Evolutionary conservation across 2,113 vertebrate species (phyloP), one percentile per base, ranked within the genome.

Genomic region (Trichechus manatus): DNA sequence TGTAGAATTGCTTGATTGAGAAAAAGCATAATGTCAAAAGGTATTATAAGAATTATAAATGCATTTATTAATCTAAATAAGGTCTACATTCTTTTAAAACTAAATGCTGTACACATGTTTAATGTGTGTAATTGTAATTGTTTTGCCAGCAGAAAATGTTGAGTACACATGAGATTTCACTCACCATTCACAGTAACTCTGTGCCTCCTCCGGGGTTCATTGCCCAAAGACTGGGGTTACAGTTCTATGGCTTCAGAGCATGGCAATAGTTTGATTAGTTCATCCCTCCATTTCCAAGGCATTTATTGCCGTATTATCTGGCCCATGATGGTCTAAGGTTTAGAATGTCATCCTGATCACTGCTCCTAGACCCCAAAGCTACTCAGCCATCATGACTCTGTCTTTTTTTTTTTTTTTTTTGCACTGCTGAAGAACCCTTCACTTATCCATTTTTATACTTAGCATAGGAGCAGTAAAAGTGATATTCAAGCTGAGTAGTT

Each of bases 401-500:
- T 27, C 39, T 61, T 68, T 31, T 13, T 63, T 42, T 59, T 11
- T 36, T 10, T 50, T 88, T 42, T 85, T 36, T 23, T 1, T 14
- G 23, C n/a, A 22, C 42, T 74, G 29, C 68, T 36, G 39, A 94
- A n/a, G 47, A 89, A 42, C 53, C 2, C 53, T 89, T 92, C 31
- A 47, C 79, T 91, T 44, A 42, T 50, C 84, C 25, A 72, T 63
- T 94, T 96, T 96, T 93, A 97, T 97, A 77, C 87, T 95, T 74
- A 47, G 39, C 42, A 9, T 88, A 74, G 96, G 88, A 91, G 78
- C 93, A 77, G 42, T 70, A 79, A 90, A 95, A 95, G 27, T 44
- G 36, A 66, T 88, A 87, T 39, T 96, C 74, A 31, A 66, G 33
- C 92, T 56, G 20, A 97, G 63, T 64, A 95, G n/a, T 39, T 56